A percentile compares a stretch with the other conserved stretches of the same genome.
Evolutionary conservation across 2,797 vertebrate species (phyloP).

Genomic region (Coilia nasus): DNA sequence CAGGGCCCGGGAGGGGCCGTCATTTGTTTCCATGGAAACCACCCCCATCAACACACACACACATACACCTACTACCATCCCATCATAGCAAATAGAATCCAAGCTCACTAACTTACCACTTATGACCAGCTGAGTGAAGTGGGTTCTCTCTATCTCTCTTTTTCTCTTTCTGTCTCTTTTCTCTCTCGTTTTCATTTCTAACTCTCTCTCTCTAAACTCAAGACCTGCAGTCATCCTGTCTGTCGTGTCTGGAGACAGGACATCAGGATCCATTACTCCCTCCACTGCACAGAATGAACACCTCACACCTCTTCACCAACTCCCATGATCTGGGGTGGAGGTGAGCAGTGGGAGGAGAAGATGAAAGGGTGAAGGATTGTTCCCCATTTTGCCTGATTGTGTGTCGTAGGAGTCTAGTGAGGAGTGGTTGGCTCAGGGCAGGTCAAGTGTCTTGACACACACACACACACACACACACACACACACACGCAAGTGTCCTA

Average conservation of each 20-base stretch:
- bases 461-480: too few relatives aligned
- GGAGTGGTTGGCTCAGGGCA: neutral
- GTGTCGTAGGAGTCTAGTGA: neutral
- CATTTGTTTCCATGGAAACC: neutral
- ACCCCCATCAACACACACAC: neutral
- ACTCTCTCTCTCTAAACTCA: neutral
- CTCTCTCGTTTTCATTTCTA: neutral
- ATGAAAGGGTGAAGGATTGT: slow-evolving; percentile 29
- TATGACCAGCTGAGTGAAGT: neutral
- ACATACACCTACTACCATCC: neutral
- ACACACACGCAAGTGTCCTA: too few relatives aligned
- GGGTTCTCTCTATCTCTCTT: slow-evolving; percentile 47
- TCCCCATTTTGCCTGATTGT: slow-evolving; percentile 6
- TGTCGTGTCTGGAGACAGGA: slow-evolving; percentile 24
- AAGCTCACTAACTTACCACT: neutral
- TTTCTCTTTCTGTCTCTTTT: slow-evolving; percentile 1
- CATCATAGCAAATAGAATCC: neutral
- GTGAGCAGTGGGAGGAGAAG: slow-evolving; percentile 23
- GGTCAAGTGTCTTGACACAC: too few relatives aligned
- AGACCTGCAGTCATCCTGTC: neutral
- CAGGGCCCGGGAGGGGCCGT: neutral
- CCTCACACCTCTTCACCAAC: slow-evolving; percentile 24
- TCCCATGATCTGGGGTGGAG: slow-evolving; percentile 1
- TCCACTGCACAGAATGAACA: slow-evolving; percentile 25
- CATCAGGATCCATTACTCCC: slow-evolving; percentile 35